phyloP scores from a whole-genome alignment of 2,797 vertebrate species.

The Macropodus opercularis region DNA sequence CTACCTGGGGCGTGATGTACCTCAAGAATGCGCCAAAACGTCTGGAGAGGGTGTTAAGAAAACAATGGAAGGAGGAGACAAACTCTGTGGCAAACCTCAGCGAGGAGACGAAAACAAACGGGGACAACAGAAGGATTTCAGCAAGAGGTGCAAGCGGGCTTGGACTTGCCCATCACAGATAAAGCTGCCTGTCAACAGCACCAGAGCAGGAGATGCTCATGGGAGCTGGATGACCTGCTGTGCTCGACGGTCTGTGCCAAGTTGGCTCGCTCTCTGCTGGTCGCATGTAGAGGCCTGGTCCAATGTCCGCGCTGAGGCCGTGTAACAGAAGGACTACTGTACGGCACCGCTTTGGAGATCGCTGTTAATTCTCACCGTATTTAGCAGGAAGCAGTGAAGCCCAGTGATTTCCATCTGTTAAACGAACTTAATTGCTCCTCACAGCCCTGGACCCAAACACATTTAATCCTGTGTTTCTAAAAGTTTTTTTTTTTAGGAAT shows the following conservation, averaged over 20 bases:
- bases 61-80: constrained; percentile 47
- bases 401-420: constrained; percentile 40
- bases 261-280: constrained; percentile 10
- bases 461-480: constrained; percentile 54
- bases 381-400: constrained; percentile 17
- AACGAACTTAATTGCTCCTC: constrained; percentile 34
- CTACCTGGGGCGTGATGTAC: constrained; percentile 21
- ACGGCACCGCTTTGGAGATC: constrained; percentile 21
- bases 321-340: constrained; percentile 9
- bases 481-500: constrained; percentile 28
- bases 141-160: constrained; percentile 44
- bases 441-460: constrained; percentile 35
- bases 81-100: constrained; percentile 34
- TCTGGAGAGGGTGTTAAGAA: constrained; percentile 25
- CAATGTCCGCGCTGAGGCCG: constrained; percentile 24
- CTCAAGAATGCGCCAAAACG: constrained; percentile 20
- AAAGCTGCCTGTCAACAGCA: constrained; percentile 60
- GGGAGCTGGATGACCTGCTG: constrained; percentile 60
- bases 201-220: constrained; percentile 46
- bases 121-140: constrained; percentile 23
- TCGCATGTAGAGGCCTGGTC: constrained; percentile 12
- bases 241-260: constrained; percentile 3
- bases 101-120: constrained; percentile 14
- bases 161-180: constrained; percentile 55
- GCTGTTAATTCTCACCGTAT: constrained; percentile 32